phyloP scores from a whole-genome alignment of 2,888 invertebrate genomes.

The Thera britannica region DNA sequence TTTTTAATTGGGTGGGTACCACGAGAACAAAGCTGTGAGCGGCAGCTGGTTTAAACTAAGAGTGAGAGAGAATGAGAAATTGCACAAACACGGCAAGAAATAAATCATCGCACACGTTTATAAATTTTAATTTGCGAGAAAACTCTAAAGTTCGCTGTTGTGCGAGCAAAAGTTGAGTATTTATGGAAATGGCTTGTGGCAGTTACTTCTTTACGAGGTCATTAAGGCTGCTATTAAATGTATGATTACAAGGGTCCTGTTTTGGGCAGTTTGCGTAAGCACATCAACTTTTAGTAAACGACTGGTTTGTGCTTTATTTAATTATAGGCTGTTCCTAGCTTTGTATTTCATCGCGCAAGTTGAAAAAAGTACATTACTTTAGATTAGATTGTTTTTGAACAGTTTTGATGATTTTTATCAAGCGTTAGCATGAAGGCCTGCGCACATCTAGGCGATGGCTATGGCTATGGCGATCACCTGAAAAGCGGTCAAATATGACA shows the following conservation, averaged over 20 bases:
- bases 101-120: slow-evolving; percentile 34
- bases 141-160: slow-evolving; percentile 54
- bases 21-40: too few species aligned
- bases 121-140: slow-evolving; percentile 52
- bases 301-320: slow-evolving; percentile 69
- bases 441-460: too few species aligned
- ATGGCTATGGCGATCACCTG: too few species aligned
- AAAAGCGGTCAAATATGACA: too few species aligned
- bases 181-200: slow-evolving; percentile 72
- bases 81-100: slow-evolving; percentile 11
- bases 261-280: slow-evolving; percentile 77
- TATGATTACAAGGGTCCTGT: slow-evolving; percentile 76
- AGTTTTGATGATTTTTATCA: background rate
- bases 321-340: slow-evolving; percentile 53
- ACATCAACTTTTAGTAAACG: slow-evolving; percentile 79
- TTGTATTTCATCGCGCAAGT: slow-evolving; percentile 36
- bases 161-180: slow-evolving; percentile 66
- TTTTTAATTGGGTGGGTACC: too few species aligned
- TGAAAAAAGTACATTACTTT: background rate
- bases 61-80: slow-evolving; percentile 16
- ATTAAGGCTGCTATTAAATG: slow-evolving; percentile 79
- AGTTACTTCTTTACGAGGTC: slow-evolving; percentile 79
- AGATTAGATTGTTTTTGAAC: too few species aligned
- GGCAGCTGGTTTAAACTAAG: slow-evolving; percentile 6
- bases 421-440: background rate